A percentile compares a stretch with the other conserved stretches of the same genome.
Evolutionary conservation across 2,113 vertebrate species (phyloP).

Genomic region (Ammospiza caudacuta): DNA sequence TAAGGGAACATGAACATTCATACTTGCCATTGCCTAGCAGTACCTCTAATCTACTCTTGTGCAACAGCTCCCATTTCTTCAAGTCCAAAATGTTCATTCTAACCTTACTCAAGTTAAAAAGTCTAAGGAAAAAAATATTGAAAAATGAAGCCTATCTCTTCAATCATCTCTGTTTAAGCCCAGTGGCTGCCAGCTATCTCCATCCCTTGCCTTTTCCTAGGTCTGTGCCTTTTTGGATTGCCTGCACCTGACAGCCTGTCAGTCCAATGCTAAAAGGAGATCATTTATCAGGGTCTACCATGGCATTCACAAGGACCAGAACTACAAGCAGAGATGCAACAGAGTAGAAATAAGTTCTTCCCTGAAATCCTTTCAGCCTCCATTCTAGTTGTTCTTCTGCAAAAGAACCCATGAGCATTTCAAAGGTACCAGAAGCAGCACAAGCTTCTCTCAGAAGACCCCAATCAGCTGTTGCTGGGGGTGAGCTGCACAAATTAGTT

Average conservation of each 20-base stretch:
- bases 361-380: not conserved
- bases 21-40: not conserved
- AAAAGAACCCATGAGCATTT: not conserved
- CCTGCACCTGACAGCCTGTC: not conserved
- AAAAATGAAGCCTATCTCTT: not conserved
- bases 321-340: not conserved
- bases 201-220: not conserved
- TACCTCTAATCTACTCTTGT: not conserved
- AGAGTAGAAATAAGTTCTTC: not conserved
- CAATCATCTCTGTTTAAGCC: not conserved
- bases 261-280: not conserved
- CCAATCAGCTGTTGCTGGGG: not conserved
- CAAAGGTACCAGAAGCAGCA: not conserved
- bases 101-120: not conserved
- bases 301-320: fast-evolving
- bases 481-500: not conserved
- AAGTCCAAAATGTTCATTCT: not conserved
- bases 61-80: not conserved
- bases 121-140: not conserved
- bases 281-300: not conserved
- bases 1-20: not conserved
- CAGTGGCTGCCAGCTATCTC: not conserved
- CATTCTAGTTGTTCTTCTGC: not conserved
- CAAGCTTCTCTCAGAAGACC: not conserved
- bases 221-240: not conserved